phyloP scores from a whole-genome alignment of 2,888 invertebrate species.

The Pachydiplax longipennis region DNA sequence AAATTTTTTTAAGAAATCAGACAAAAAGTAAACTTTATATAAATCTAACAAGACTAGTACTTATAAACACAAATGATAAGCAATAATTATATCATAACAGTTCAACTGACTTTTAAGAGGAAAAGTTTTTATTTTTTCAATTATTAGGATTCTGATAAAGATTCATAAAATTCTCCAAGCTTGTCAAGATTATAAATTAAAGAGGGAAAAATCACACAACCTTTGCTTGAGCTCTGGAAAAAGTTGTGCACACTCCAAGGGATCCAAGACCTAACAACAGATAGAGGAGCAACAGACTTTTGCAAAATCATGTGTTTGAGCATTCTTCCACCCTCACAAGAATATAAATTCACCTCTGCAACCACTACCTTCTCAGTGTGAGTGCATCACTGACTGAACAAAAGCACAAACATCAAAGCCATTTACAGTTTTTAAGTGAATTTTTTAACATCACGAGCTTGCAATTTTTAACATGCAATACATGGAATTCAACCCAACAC shows the following conservation, averaged over 20 bases:
- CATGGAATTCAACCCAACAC: not conserved
- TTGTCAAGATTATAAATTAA: not conserved
- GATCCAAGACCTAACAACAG: not conserved
- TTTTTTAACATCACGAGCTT: not conserved
- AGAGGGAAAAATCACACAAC: not conserved
- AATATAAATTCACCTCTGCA: not conserved
- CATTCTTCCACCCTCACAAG: not conserved
- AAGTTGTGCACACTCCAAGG: not conserved
- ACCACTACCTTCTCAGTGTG: not conserved
- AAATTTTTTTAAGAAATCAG: not conserved
- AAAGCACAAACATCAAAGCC: conserved; percentile 20
- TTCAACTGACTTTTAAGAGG: not conserved
- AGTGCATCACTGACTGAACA: not conserved
- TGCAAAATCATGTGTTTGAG: not conserved
- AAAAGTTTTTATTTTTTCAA: not conserved
- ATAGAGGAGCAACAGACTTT: not conserved
- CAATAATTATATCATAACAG: not conserved
- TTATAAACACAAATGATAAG: not conserved
- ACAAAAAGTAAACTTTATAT: conserved; percentile 12
- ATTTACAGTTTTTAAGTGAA: not conserved
- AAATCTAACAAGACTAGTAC: conserved; percentile 24
- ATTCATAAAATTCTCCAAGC: not conserved
- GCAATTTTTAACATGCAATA: not conserved
- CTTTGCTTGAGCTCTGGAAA: conserved; percentile 7
- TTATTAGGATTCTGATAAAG: not conserved